Evolutionary conservation across 2,797 vertebrate genomes (phyloP).

Genomic region (Eremophila alpestris): DNA sequence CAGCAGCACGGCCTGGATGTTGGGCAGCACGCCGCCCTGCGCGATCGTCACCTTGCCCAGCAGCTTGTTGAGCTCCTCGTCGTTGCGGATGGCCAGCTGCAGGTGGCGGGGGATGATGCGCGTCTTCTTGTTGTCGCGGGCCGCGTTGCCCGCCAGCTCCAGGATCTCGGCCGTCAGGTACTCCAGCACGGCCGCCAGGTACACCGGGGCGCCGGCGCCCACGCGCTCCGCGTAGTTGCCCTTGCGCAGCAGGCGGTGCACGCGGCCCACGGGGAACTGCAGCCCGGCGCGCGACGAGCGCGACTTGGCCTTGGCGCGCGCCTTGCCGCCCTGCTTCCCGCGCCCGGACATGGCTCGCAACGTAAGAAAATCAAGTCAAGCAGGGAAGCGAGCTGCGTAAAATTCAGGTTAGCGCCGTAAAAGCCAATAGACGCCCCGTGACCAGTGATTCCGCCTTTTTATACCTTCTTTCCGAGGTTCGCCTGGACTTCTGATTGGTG

Average conservation of each 20-base stretch:
- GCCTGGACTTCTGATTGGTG: neutral
- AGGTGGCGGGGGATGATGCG: constrained; percentile 91
- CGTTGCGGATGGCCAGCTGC: constrained; percentile 92
- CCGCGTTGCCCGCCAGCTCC: constrained; percentile 80
- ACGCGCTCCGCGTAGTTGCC: constrained; percentile 59
- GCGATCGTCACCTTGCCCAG: constrained; percentile 77
- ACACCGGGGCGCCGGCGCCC: constrained; percentile 58
- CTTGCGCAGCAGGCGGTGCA: constrained; percentile 70
- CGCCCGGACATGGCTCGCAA: constrained; percentile 82
- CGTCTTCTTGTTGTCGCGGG: constrained; percentile 89
- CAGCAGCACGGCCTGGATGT: constrained; percentile 92
- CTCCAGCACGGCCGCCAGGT: constrained; percentile 79
- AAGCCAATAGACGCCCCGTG: no score
- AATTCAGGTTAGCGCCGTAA: no score
- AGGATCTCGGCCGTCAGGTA: constrained; percentile 75
- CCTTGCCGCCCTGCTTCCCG: constrained; percentile 78
- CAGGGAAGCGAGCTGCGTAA: no score
- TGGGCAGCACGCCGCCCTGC: constrained; percentile 91
- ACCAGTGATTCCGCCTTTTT: neutral
- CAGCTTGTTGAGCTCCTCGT: constrained; percentile 94
- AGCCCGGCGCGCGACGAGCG: constrained; percentile 68
- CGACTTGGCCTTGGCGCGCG: constrained; percentile 44
- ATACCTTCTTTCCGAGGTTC: neutral
- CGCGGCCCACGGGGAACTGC: constrained; percentile 69
- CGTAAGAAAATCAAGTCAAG: accelerated